These are phyloP conservation scores for Zaprionus ghesquierei DNA, from an alignment of 1,140 invertebrate genomes.

Conservation along the genomic window DNA sequence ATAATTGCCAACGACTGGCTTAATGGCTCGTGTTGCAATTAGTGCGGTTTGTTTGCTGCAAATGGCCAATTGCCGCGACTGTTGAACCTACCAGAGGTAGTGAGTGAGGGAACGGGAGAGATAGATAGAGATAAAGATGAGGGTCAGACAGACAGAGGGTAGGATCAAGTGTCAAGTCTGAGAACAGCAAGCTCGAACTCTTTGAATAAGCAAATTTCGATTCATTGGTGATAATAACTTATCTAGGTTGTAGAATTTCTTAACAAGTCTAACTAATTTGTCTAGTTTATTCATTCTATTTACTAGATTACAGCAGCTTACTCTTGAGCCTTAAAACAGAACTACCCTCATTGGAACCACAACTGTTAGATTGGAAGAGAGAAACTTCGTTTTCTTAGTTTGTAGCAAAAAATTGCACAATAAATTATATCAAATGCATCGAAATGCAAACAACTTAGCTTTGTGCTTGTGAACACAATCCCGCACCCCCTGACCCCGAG, in stretches of 20 bases:
- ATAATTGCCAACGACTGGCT: conserved; percentile 71
- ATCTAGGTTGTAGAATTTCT: background rate
- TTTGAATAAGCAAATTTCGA: background rate
- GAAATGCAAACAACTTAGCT: conserved; percentile 12
- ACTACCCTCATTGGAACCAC: background rate
- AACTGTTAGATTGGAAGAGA: background rate
- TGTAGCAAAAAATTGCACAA: background rate
- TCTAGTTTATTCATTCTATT: background rate
- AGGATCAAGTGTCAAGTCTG: conserved; percentile 9
- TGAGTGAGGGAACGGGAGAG: background rate
- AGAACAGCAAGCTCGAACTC: background rate
- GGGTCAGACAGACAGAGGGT: background rate
- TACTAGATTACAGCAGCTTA: background rate
- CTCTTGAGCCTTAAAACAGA: background rate
- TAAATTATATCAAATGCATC: conserved; percentile 11
- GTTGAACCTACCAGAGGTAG: background rate
- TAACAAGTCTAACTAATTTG: background rate
- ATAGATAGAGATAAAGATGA: background rate
- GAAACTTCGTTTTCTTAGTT: background rate
- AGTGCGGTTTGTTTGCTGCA: conserved; percentile 56
- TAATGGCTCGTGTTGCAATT: conserved; percentile 75
- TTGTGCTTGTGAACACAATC: too few species aligned
- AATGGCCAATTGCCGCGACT: conserved; percentile 14
- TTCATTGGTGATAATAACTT: background rate
- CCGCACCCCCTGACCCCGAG: background rate